Base-by-base conservation (phyloP, 2,888 invertebrate species). In the Mimas tiliae region DNA sequence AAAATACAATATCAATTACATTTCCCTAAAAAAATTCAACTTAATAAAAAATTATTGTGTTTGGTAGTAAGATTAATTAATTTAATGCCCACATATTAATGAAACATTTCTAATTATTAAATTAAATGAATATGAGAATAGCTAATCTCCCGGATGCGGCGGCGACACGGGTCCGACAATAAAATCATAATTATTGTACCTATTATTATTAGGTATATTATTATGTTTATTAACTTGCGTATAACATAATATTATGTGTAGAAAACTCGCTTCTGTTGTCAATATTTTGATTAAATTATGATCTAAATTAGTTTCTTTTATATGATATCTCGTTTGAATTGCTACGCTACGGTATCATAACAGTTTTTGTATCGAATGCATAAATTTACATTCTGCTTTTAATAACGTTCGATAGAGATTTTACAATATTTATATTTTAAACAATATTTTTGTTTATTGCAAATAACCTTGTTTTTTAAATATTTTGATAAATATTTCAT, bases 121-220 rank as follows among this genome's bases (percentile, higher is more conserved):
- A 58, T 58, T 58, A 38, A 55, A 51, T 51, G n/a, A 51, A 52
- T 33, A 27, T 27, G 34, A 19, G 7, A 38, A 58, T 42, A 42
- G 19, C 58, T 58, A 58, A 58, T 58, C 58, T 58, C 58, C 58
- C 58, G 58, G 58, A 58, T 58, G 7, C 42, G 50, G 48, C 42
- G 50, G 48, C 11, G 45, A 7, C 6, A 34, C 19, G 38, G 38
- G 58, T 12, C 16, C 38, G 38, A 1, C 38, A 58, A 55, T 58
- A 19, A 58, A 55, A 34, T 33, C 27, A 53, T 51, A 51, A 21
- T 51, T 51, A 51, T 51, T 51, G 6, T 50, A 16, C 33, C 14
- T 52, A n/a, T n/a, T n/a, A n/a, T n/a, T n/a, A n/a, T n/a, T n/a
- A n/a, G n/a, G n/a, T n/a, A n/a, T n/a, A n/a, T 53, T 14, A 34